Evolutionary conservation across 2,888 invertebrate species (phyloP).

Genomic region (Drosophila robusta): DNA sequence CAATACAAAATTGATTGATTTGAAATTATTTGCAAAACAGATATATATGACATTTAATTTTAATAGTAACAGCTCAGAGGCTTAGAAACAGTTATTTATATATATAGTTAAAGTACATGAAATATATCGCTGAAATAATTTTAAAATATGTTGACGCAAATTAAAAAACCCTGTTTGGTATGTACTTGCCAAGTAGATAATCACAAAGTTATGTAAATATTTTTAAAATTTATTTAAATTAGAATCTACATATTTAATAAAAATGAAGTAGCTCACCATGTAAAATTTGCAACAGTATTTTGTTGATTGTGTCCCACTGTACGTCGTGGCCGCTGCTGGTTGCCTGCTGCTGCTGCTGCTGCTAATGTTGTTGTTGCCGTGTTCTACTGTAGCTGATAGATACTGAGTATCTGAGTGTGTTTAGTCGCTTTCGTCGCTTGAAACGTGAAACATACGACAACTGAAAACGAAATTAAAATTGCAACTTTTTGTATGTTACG

Average conservation of each 20-base stretch:
- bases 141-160: too few relatives aligned
- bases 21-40: not conserved
- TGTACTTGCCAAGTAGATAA: too few relatives aligned
- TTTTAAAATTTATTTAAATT: too few relatives aligned
- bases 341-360: slow-evolving; percentile 28
- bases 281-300: not conserved
- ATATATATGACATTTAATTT: too few relatives aligned
- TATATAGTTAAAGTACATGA: too few relatives aligned
- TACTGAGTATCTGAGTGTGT: slow-evolving; percentile 75
- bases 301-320: slow-evolving; percentile 32
- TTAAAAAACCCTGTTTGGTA: too few relatives aligned
- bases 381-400: slow-evolving; percentile 81
- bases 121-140: too few relatives aligned
- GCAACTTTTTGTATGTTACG: slow-evolving; percentile 72
- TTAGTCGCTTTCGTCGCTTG: slow-evolving; percentile 83
- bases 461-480: slow-evolving; percentile 67
- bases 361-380: slow-evolving; percentile 57
- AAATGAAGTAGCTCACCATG: not conserved
- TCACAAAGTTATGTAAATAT: too few relatives aligned
- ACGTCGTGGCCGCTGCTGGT: slow-evolving; percentile 31
- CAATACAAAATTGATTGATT: too few relatives aligned
- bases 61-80: too few relatives aligned
- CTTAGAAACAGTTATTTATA: too few relatives aligned
- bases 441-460: slow-evolving; percentile 81
- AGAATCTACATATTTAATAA: not conserved